A percentile compares a stretch with the other conserved stretches of the same genome.
Conservation (phyloP, 2,797 vertebrate genomes). For the Sebastes nivosus region DNA sequence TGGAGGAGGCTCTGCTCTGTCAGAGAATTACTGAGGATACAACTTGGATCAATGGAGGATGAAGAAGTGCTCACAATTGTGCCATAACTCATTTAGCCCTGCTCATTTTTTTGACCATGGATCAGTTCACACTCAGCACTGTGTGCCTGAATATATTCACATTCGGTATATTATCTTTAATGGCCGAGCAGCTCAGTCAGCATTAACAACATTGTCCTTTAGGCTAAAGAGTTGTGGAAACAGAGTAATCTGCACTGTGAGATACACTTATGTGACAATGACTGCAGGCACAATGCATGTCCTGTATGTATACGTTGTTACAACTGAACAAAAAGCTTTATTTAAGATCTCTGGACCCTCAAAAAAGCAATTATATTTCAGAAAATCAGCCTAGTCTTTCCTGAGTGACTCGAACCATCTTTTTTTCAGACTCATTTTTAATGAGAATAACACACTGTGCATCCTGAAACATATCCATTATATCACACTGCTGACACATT, state of each 20-base stretch:
- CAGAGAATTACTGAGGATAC: slow-evolving; percentile 26
- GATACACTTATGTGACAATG: slow-evolving; percentile 15
- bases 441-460: background rate
- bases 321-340: background rate
- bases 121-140: slow-evolving; percentile 34
- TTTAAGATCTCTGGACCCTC: background rate
- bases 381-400: background rate
- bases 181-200: slow-evolving; percentile 44
- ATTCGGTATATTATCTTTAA: slow-evolving; percentile 30
- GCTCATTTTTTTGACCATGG: slow-evolving; percentile 31
- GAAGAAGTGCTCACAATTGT: slow-evolving; percentile 58
- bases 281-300: slow-evolving; percentile 24
- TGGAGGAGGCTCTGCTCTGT: slow-evolving; percentile 12
- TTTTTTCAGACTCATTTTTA: background rate
- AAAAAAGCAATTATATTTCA: background rate
- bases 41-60: slow-evolving; percentile 60
- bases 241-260: slow-evolving; percentile 10
- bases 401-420: background rate
- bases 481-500: background rate
- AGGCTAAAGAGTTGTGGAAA: slow-evolving; percentile 39
- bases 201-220: slow-evolving; percentile 60
- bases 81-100: slow-evolving; percentile 61
- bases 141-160: slow-evolving; percentile 35
- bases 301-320: background rate
- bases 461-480: background rate